phyloP scores from a whole-genome alignment of 2,113 vertebrate genomes.

The Rhodinocichla rosea region DNA sequence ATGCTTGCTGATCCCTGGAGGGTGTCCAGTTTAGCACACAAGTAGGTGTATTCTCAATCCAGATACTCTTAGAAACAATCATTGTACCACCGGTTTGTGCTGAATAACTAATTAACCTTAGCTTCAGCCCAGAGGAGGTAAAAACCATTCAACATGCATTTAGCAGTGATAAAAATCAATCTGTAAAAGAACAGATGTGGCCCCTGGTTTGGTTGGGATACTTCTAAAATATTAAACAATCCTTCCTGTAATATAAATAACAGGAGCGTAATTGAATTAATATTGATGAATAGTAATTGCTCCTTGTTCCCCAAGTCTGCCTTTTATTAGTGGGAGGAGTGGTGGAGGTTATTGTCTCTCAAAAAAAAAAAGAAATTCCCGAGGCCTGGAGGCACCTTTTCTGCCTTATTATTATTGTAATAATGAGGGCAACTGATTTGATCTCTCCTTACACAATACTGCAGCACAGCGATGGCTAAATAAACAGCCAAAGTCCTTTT shows the following conservation, averaged over 20 bases:
- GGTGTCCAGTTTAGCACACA: not conserved
- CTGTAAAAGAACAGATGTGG: not conserved
- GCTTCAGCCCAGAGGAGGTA: not conserved
- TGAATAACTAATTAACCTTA: conserved; percentile 38
- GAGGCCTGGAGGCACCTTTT: conserved; percentile 79
- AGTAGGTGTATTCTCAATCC: not conserved
- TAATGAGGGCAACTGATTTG: conserved; percentile 92
- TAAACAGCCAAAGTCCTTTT: conserved; percentile 92
- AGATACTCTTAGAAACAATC: not conserved
- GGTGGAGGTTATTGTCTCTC: conserved; percentile 70
- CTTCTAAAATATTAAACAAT: conserved; percentile 61
- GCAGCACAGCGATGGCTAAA: conserved; percentile 82
- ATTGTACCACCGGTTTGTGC: not conserved
- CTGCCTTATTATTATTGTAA: conserved; percentile 91
- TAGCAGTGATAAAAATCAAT: conserved; percentile 29
- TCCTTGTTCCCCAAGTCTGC: conserved; percentile 67
- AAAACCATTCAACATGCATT: not conserved
- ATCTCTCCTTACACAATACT: conserved; percentile 91
- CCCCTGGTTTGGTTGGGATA: not conserved
- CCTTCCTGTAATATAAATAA: conserved; percentile 71
- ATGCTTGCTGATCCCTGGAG: not conserved
- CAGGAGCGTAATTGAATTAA: conserved; percentile 77
- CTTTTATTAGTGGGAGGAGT: conserved; percentile 52
- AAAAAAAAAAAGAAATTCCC: conserved; percentile 37
- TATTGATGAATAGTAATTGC: conserved; percentile 79